A percentile compares a stretch with the other conserved stretches of the same genome.
Conservation (phyloP, 2,888 invertebrate species). For the Hybos culiciformis region DNA sequence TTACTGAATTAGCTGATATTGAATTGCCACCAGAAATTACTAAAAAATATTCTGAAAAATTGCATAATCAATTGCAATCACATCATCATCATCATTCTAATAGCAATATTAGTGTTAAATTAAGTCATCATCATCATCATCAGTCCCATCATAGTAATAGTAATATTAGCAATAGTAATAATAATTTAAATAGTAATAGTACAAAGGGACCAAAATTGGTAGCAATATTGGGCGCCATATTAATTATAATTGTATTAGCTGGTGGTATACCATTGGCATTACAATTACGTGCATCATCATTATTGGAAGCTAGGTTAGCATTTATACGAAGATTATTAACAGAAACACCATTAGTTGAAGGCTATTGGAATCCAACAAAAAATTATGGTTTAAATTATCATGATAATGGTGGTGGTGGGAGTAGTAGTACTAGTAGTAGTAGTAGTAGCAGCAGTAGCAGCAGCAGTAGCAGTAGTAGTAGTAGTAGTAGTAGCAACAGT, state of each 20-base stretch:
- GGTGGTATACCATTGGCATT: constrained; percentile 40
- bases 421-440: no score
- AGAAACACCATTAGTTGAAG: constrained; percentile 43
- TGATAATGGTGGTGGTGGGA: no score
- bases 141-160: constrained; percentile 1
- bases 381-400: no score
- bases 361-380: constrained; percentile 33
- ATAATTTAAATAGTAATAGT: constrained; percentile 9
- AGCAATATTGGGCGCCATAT: constrained; percentile 24
- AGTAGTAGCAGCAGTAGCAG: no score
- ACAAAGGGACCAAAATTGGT: constrained; percentile 27
- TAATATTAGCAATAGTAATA: constrained; percentile 9
- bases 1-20: constrained; percentile 35
- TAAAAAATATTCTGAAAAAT: constrained; percentile 30
- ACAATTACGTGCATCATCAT: constrained; percentile 41
- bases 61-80: constrained; percentile 28
- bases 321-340: constrained; percentile 41
- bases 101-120: constrained; percentile 13
- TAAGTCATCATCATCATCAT: constrained; percentile 29
- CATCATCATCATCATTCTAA: constrained; percentile 26
- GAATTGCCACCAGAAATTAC: constrained; percentile 35
- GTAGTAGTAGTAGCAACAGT: no score
- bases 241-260: constrained; percentile 32
- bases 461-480: no score
- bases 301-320: constrained; percentile 41